phyloP scores from a whole-genome alignment of 2,113 vertebrate species.

The Cyanoramphus novaezelandiae region DNA sequence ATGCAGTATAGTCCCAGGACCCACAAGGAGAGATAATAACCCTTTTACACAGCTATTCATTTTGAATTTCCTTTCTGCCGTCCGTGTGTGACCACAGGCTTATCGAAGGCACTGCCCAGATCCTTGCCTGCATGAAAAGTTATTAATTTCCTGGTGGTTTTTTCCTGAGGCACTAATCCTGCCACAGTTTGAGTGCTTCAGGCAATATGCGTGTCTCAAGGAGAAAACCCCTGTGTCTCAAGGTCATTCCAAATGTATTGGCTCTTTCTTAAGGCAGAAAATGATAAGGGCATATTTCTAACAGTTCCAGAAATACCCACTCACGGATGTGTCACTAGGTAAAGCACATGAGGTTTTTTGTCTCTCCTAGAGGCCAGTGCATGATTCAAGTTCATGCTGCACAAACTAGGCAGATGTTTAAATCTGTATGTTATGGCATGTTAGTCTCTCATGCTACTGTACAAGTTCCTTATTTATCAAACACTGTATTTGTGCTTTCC shows the following conservation, averaged over 20 bases:
- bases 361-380: background rate
- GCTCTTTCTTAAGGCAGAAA: background rate
- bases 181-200: background rate
- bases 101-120: background rate
- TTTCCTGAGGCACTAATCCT: slow-evolving; percentile 1
- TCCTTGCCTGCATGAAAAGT: background rate
- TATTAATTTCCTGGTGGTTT: slow-evolving; percentile 18
- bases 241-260: background rate
- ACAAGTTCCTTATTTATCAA: background rate
- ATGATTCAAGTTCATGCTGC: accelerated
- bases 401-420: background rate
- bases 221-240: background rate
- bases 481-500: background rate
- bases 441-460: background rate
- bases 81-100: background rate
- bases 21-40: background rate
- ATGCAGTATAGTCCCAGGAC: background rate
- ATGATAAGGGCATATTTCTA: background rate
- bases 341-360: background rate
- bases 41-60: background rate
- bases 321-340: background rate
- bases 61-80: slow-evolving; percentile 6
- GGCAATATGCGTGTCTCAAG: background rate
- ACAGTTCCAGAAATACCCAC: background rate
- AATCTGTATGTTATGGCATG: accelerated